Conservation (phyloP, 2,113 vertebrate genomes). For the Lasiurus borealis region DNA sequence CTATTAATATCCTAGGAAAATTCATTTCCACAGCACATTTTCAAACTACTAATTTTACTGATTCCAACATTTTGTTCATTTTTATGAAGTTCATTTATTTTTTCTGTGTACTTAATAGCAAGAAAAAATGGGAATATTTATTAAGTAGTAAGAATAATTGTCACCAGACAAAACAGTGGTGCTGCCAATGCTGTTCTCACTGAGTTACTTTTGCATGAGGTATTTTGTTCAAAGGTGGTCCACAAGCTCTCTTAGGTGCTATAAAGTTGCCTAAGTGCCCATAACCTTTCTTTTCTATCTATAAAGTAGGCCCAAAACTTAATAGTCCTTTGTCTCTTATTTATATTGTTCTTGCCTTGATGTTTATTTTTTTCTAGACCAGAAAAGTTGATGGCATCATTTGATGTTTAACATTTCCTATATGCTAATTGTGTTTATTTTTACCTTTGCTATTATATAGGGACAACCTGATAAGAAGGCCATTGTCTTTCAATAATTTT, state of each 20-base stretch:
- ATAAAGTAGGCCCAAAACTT: background rate
- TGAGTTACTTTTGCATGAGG: background rate
- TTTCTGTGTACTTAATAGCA: background rate
- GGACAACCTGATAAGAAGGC: background rate
- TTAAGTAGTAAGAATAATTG: background rate
- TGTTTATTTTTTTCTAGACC: background rate
- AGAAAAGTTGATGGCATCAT: background rate
- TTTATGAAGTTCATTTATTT: background rate
- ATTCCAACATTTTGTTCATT: background rate
- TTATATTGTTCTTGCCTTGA: background rate
- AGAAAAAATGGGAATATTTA: background rate
- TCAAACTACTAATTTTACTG: constrained; percentile 2
- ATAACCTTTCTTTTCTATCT: background rate
- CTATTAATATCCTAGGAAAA: background rate
- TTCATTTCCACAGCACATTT: constrained; percentile 2
- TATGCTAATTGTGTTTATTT: background rate
- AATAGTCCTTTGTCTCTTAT: background rate
- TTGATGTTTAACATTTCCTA: background rate
- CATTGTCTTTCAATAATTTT: background rate
- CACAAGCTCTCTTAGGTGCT: background rate
- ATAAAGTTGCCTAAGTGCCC: background rate
- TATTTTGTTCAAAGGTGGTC: background rate
- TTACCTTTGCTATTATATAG: background rate
- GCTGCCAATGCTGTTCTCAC: background rate
- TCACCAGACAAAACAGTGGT: background rate